phyloP scores from a whole-genome alignment of 2,113 vertebrate genomes.

The Dromaius novaehollandiae region DNA sequence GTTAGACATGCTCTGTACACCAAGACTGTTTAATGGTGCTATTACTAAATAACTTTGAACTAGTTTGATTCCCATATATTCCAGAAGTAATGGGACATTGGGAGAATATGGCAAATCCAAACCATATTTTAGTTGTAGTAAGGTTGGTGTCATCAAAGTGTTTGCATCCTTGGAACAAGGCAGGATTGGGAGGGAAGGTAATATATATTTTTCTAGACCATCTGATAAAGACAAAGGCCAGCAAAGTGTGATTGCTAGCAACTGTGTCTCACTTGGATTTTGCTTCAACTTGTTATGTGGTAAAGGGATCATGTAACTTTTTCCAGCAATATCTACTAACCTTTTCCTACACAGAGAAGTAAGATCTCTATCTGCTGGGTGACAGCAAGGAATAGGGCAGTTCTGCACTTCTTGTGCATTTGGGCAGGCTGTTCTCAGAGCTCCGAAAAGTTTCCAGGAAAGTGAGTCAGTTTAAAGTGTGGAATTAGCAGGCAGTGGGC shows the following conservation, averaged over 20 bases:
- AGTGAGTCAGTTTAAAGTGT: not conserved
- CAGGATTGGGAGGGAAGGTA: not conserved
- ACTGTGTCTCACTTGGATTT: not conserved
- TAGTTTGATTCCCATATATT: not conserved
- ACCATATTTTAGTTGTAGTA: not conserved
- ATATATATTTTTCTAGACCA: not conserved
- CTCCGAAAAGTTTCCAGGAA: not conserved
- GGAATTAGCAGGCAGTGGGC: not conserved
- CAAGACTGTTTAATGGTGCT: not conserved
- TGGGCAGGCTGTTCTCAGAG: not conserved
- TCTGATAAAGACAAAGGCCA: not conserved
- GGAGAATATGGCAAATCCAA: not conserved
- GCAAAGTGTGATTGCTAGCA: not conserved
- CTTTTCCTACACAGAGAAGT: not conserved
- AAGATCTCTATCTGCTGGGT: not conserved
- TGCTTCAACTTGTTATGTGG: not conserved
- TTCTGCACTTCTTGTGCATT: fast-evolving
- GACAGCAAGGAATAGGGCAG: not conserved
- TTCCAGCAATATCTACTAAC: not conserved
- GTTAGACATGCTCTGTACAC: not conserved
- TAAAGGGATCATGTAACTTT: not conserved
- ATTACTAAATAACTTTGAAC: not conserved
- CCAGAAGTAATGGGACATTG: not conserved
- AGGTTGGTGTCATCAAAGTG: not conserved
- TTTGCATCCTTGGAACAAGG: not conserved